These are phyloP conservation scores for Carassius carassius DNA, from an alignment of 2,113 vertebrate genomes.

Conservation along the genomic window DNA sequence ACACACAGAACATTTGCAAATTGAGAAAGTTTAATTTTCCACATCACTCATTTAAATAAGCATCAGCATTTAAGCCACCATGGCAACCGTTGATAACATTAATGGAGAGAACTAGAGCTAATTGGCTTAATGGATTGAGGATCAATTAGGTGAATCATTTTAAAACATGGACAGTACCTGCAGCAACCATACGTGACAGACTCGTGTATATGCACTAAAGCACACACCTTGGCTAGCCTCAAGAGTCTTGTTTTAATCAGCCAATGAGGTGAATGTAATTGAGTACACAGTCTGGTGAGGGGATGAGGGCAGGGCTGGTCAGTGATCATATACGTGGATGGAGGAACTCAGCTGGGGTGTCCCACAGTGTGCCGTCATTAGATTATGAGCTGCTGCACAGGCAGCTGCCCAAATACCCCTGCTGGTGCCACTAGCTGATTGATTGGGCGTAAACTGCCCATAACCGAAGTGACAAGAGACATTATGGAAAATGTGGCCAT, in stretches of 20 bases:
- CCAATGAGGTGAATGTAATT: constrained; percentile 34
- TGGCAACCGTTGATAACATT: constrained; percentile 26
- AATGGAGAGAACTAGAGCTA: constrained; percentile 57
- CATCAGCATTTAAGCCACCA: constrained; percentile 16
- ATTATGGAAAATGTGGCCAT: constrained; percentile 53
- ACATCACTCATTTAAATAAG: constrained; percentile 30
- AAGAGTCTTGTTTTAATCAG: constrained; percentile 43
- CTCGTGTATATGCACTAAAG: constrained; percentile 38
- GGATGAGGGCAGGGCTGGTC: constrained; percentile 43
- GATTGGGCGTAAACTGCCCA: constrained; percentile 71
- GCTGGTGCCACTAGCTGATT: constrained; percentile 61
- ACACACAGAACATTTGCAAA: constrained; percentile 9
- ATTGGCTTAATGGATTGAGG: constrained; percentile 60
- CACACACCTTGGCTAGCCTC: constrained; percentile 22
- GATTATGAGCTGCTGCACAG: constrained; percentile 56
- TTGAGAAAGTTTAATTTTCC: constrained; percentile 14
- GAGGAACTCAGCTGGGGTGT: constrained; percentile 63
- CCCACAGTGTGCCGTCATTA: constrained; percentile 56
- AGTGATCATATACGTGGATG: constrained; percentile 38
- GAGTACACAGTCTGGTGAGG: constrained; percentile 40
- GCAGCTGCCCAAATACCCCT: constrained; percentile 68
- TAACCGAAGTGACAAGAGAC: constrained; percentile 68
- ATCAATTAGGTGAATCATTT: constrained; percentile 77
- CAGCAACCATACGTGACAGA: constrained; percentile 64
- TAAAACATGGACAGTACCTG: constrained; percentile 69